Base-by-base conservation (phyloP, 2,113 vertebrate genomes). In the Heliornis fulica region DNA sequence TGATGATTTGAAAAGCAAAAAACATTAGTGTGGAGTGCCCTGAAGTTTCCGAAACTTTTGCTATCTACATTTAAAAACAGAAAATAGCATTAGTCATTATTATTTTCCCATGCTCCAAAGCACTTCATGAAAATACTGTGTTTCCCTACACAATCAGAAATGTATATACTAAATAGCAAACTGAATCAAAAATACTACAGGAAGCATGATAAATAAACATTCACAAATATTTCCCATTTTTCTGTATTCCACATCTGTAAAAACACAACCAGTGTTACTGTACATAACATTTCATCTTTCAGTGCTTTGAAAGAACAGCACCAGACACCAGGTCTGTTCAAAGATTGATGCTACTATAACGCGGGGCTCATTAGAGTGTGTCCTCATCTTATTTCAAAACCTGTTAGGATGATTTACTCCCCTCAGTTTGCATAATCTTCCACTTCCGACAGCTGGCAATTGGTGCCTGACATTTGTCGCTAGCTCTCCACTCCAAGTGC, bases 201-300 rank as follows among this genome's bases (percentile, higher is more conserved):
- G 28, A 74, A 76, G 32, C 15, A 5, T 8, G 17, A 76, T 28
- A 72, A 82, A 41, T 14, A 23, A 20, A 64, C 28, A 84, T 4
- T 48, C 14, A 54, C 7, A 63, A 54, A 54, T 25, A 9, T 19
- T 46, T 76, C 77, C 43, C 11, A 3, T n/a, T 83, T 83, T 61
- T 32, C 76, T 51, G 4, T 23, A 64, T 56, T 85, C n/a, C 20
- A 72, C 17, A 41, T n/a, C 40, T 11, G 45, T 78, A 61, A 77
- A 80, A 84, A 32, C 0, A 4, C 31, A 77, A 54, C 4, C 12
- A 56, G 9, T 34, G 23, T 21, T 53, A 76, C 36, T 0, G 0
- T 14, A 41, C 8, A 38, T 23, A 63, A 78, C 88, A 64, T 25
- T 51, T 13, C 6, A 13, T 25, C 63, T 68, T 63, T 9, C 23